A percentile compares a stretch with the other conserved stretches of the same genome.
Conservation (phyloP, 1,140 invertebrate genomes). For the Formica selysi region DNA sequence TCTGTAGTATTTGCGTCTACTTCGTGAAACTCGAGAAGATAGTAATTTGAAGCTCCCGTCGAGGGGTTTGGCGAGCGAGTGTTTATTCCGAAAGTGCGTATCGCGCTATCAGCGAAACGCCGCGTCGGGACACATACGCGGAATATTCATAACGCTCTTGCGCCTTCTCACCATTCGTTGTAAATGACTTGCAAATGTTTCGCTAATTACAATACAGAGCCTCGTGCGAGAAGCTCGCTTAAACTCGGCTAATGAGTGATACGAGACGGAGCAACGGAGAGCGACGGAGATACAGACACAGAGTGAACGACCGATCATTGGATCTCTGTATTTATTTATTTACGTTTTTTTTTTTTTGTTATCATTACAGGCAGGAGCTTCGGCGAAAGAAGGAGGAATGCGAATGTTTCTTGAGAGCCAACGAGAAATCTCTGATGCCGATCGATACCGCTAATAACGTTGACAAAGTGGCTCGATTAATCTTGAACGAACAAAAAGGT, state of each 20-base stretch:
- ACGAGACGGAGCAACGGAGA: not conserved
- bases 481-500: conserved; percentile 14
- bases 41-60: conserved; percentile 59
- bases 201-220: conserved; percentile 52
- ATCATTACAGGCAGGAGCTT: conserved; percentile 23
- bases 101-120: conserved; percentile 1
- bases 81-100: conserved; percentile 55
- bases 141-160: conserved; percentile 56
- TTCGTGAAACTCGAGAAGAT: conserved; percentile 62
- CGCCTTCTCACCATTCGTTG: conserved; percentile 13
- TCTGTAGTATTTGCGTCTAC: conserved; percentile 58
- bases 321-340: not conserved
- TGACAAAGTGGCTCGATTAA: not conserved
- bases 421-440: conserved; percentile 16
- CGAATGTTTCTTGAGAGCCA: conserved; percentile 30
- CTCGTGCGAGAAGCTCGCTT: not conserved
- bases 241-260: conserved; percentile 26
- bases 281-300: not conserved
- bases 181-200: conserved; percentile 62
- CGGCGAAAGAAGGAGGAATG: conserved; percentile 41
- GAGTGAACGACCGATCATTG: not conserved
- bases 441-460: not conserved
- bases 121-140: conserved; percentile 30
- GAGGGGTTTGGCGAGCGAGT: conserved; percentile 20
- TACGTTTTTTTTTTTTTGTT: not conserved